phyloP scores from a whole-genome alignment of 2,888 invertebrate genomes.

The Ichneumoninae sp. region DNA sequence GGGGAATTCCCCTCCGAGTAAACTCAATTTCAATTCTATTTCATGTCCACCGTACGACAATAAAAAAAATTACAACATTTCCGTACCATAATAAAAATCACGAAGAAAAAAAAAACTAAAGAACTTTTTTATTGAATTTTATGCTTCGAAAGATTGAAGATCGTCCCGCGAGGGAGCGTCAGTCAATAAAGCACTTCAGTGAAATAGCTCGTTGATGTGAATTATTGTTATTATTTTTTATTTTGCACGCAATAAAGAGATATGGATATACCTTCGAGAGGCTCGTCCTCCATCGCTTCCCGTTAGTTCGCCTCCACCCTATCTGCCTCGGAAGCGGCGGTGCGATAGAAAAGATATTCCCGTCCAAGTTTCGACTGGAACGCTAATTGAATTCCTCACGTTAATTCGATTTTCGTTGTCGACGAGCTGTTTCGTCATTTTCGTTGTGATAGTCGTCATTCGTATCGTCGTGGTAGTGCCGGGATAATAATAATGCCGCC shows the following conservation, averaged over 20 bases:
- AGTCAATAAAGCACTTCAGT: too few species aligned
- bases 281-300: conserved; percentile 3
- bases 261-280: not conserved
- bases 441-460: conserved; percentile 63
- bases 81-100: not conserved
- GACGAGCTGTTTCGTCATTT: conserved; percentile 62
- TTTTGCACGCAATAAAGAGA: not conserved
- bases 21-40: conserved; percentile 30
- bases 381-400: conserved; percentile 71
- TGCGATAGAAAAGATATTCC: conserved; percentile 16
- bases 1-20: conserved; percentile 33
- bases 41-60: conserved; percentile 18
- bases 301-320: not conserved
- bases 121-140: not conserved
- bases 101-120: not conserved
- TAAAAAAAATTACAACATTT: not conserved
- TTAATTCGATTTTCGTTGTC: conserved; percentile 70
- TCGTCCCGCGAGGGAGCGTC: too few species aligned
- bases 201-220: not conserved
- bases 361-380: conserved; percentile 52
- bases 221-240: not conserved
- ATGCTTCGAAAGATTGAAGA: too few species aligned
- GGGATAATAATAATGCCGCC: conserved; percentile 49
- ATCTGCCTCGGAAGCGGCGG: not conserved
- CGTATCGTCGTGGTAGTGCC: conserved; percentile 44